These are phyloP conservation scores for Mobula hypostoma DNA, from an alignment of 2,113 vertebrate genomes.

Conservation along the genomic window DNA sequence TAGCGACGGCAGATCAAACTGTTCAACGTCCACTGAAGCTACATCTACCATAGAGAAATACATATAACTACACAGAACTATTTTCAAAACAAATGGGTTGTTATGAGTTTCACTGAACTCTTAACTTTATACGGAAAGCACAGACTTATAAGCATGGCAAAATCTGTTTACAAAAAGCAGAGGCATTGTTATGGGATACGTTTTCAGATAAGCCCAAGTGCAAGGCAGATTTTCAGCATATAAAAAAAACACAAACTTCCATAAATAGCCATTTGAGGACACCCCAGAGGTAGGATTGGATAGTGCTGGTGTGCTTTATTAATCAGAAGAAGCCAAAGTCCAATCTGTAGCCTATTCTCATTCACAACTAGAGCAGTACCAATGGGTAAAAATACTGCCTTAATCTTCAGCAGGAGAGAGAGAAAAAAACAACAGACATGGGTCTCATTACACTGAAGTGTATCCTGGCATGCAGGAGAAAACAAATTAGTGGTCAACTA, in stretches of 20 bases:
- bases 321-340: not conserved
- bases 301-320: not conserved
- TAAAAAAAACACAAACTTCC: not conserved
- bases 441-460: not conserved
- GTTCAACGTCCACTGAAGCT: conserved; percentile 68
- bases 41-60: conserved; percentile 56
- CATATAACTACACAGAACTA: conserved; percentile 5
- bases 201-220: not conserved
- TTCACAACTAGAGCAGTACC: not conserved
- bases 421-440: not conserved
- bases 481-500: not conserved
- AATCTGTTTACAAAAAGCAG: conserved; percentile 24
- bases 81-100: conserved; percentile 9
- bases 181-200: not conserved
- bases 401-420: not conserved
- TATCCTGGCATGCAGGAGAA: not conserved
- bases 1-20: conserved; percentile 72
- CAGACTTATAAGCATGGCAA: not conserved
- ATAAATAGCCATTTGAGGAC: not conserved
- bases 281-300: too few species aligned
- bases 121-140: not conserved
- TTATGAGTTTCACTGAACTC: not conserved
- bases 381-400: not conserved
- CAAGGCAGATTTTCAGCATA: not conserved
- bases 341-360: not conserved